These are phyloP conservation scores for Fundulus diaphanus DNA, from an alignment of 2,797 vertebrate species.

Conservation along the genomic window DNA sequence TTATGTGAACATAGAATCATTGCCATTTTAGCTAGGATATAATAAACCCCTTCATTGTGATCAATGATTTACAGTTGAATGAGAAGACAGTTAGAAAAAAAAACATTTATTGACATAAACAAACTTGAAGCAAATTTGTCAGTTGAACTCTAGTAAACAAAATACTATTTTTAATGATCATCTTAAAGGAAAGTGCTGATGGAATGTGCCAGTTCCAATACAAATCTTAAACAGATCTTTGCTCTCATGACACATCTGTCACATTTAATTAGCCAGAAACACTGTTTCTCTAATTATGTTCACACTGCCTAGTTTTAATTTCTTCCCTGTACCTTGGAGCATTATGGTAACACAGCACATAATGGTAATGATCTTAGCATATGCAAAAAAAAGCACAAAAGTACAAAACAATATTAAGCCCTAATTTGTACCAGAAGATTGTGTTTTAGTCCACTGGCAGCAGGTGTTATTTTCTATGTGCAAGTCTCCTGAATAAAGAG, in stretches of 20 bases:
- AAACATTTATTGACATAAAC: background rate
- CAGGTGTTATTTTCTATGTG: slow-evolving; percentile 29
- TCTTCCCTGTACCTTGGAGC: slow-evolving; percentile 8
- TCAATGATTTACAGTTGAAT: background rate
- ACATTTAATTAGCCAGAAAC: background rate
- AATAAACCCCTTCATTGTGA: background rate
- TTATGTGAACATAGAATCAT: background rate
- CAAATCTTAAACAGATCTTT: background rate
- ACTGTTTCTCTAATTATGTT: background rate
- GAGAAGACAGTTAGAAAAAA: background rate
- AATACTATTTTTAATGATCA: background rate
- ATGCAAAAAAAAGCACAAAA: background rate
- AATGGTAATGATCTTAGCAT: slow-evolving; percentile 7
- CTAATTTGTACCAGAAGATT: background rate
- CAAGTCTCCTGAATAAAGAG: slow-evolving; percentile 17
- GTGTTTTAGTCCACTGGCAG: slow-evolving; percentile 36
- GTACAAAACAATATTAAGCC: slow-evolving; percentile 2
- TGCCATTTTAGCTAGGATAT: background rate
- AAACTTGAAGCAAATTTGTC: background rate
- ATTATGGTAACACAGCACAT: background rate
- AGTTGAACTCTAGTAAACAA: background rate
- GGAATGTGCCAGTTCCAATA: background rate
- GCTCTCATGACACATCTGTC: background rate
- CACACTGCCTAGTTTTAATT: background rate
- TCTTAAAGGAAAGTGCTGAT: background rate